These are phyloP conservation scores for Pecten maximus DNA, from an alignment of 2,888 invertebrate genomes.

Conservation along the genomic window DNA sequence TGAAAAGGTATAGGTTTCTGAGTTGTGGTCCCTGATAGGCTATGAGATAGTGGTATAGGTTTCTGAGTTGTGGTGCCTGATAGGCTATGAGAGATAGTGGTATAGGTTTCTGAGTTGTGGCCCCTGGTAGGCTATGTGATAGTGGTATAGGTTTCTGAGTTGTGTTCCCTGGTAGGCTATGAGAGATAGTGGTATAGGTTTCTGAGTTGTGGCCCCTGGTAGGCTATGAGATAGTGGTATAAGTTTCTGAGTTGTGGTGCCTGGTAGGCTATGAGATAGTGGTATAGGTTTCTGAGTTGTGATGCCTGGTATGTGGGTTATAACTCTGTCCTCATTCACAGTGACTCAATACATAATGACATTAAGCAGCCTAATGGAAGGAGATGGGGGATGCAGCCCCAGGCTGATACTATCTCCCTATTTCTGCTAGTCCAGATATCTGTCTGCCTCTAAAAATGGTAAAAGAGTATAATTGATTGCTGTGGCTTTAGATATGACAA, in stretches of 20 bases:
- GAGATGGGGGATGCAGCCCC: neutral
- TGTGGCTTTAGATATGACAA: neutral
- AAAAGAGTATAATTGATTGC: neutral
- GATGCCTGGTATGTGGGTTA: neutral
- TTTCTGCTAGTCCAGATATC: neutral
- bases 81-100: neutral
- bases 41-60: too few relatives aligned
- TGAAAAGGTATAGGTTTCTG: too few relatives aligned
- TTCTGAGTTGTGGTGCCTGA: neutral
- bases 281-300: neutral
- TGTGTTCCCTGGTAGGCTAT: neutral
- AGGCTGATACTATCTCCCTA: neutral
- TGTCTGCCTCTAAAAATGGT: neutral
- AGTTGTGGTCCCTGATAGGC: too few relatives aligned
- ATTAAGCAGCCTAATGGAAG: neutral
- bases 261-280: neutral
- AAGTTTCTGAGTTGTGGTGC: neutral
- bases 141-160: neutral
- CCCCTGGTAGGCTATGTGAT: too few relatives aligned
- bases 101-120: neutral
- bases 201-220: neutral
- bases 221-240: neutral
- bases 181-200: neutral
- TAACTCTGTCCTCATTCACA: neutral
- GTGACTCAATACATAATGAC: constrained; percentile 32